These are phyloP conservation scores for Daphoenositta chrysoptera DNA, from an alignment of 2,113 vertebrate species.

Conservation along the genomic window DNA sequence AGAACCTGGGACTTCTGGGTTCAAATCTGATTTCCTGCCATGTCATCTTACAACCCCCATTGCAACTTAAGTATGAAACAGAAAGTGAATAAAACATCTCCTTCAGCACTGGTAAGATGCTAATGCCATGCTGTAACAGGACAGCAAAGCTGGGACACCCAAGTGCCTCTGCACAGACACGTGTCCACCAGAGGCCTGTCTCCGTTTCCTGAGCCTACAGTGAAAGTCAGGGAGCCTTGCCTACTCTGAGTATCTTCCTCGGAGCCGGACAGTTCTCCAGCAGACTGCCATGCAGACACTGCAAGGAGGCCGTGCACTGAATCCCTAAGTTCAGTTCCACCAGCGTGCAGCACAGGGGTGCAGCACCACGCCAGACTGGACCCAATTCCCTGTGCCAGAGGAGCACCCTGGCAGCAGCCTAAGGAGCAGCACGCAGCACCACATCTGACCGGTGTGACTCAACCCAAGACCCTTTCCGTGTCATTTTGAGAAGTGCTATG, in stretches of 20 bases:
- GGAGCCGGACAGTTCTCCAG: background rate
- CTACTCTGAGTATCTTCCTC: background rate
- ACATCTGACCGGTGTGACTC: background rate
- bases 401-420: background rate
- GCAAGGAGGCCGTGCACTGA: background rate
- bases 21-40: background rate
- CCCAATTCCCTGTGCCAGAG: background rate
- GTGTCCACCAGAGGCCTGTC: background rate
- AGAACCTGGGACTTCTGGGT: background rate
- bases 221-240: background rate
- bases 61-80: background rate
- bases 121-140: background rate
- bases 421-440: accelerated
- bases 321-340: background rate
- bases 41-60: background rate
- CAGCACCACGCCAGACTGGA: background rate
- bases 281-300: accelerated
- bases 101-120: accelerated
- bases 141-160: background rate
- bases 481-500: background rate
- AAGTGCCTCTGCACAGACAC: background rate
- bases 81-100: background rate
- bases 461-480: background rate
- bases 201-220: background rate
- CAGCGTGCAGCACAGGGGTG: background rate